phyloP scores from a whole-genome alignment of 2,113 vertebrate species.

The Pelmatolapia mariae region DNA sequence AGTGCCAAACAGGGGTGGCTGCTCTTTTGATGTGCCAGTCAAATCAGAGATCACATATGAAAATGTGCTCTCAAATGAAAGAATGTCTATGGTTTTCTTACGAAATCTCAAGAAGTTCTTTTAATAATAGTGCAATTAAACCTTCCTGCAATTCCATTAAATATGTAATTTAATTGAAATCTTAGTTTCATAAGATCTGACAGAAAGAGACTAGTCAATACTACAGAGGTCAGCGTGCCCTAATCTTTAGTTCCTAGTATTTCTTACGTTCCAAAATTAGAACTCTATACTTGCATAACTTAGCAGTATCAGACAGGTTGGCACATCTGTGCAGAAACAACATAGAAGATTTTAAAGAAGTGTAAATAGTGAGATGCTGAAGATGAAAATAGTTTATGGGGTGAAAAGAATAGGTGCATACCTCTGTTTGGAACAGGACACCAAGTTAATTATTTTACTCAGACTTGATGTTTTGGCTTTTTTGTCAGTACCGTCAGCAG shows the following conservation, averaged over 20 bases:
- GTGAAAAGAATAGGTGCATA: not conserved
- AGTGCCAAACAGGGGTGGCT: not conserved
- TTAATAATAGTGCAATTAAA: not conserved
- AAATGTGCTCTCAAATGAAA: not conserved
- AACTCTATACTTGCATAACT: not conserved
- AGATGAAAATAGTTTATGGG: not conserved
- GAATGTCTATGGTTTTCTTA: not conserved
- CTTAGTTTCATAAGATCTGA: not conserved
- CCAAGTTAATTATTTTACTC: not conserved
- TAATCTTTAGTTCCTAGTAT: not conserved
- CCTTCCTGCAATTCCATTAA: not conserved
- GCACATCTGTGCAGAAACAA: not conserved
- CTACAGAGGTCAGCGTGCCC: not conserved
- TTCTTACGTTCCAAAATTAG: not conserved
- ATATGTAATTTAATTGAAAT: not conserved
- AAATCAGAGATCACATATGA: not conserved
- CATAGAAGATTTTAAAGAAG: not conserved
- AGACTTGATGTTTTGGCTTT: not conserved
- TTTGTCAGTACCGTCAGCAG: not conserved
- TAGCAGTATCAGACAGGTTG: not conserved
- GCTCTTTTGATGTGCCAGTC: not conserved
- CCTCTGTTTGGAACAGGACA: not conserved
- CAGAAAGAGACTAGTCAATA: not conserved
- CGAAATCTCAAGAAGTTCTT: not conserved
- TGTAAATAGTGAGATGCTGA: not conserved